These are phyloP conservation scores for Drosophila teissieri DNA, from an alignment of 1,140 invertebrate genomes.

Conservation along the genomic window DNA sequence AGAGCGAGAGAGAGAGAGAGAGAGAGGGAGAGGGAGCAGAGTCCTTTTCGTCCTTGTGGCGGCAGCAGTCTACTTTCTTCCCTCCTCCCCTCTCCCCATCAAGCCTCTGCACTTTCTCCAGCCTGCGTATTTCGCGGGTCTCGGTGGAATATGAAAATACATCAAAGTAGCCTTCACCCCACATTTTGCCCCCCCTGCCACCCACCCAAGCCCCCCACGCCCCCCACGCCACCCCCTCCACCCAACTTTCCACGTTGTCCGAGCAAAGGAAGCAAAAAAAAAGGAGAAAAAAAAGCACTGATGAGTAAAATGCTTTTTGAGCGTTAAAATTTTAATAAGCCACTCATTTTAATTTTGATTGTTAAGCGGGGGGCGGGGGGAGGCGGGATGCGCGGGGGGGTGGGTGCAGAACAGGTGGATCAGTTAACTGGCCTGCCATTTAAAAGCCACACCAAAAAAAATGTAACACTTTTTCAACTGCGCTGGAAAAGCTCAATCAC, in stretches of 20 bases:
- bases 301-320: slow-evolving; percentile 65
- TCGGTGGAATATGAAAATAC: slow-evolving; percentile 77
- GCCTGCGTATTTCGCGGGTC: slow-evolving; percentile 39
- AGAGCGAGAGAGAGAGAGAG: not conserved
- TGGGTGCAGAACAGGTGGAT: not conserved
- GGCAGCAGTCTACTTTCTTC: not conserved
- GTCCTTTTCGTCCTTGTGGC: slow-evolving; percentile 5
- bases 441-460: slow-evolving; percentile 1
- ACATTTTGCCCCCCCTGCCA: slow-evolving; percentile 7
- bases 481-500: slow-evolving; percentile 56
- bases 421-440: not conserved
- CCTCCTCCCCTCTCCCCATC: not conserved
- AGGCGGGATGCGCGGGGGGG: not conserved
- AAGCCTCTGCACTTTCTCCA: not conserved
- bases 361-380: slow-evolving; percentile 26
- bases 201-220: not conserved
- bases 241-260: slow-evolving; percentile 1
- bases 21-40: slow-evolving; percentile 13
- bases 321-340: slow-evolving; percentile 84
- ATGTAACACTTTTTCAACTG: slow-evolving; percentile 10
- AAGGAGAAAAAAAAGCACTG: not conserved
- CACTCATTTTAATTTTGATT: slow-evolving; percentile 84
- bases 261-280: slow-evolving; percentile 8
- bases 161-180: slow-evolving; percentile 64
- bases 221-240: not conserved